Evolutionary conservation across 2,797 vertebrate genomes (phyloP), one percentile per base, ranked within the genome.

Genomic region (Gymnoscopelus microlampas): DNA sequence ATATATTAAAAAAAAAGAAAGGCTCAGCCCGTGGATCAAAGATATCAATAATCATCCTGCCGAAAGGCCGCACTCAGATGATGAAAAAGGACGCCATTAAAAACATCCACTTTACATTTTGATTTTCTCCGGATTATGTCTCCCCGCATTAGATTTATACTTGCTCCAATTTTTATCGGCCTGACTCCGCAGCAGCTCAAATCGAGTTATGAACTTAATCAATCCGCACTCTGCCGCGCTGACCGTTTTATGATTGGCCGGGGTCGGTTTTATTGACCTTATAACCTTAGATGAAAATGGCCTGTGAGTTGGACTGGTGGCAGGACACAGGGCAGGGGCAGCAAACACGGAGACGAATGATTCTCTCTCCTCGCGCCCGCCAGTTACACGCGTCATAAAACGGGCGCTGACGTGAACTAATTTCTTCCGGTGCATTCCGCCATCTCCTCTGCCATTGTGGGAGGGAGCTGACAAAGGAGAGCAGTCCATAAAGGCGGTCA

Each of bases 171-270:
- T 88, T 92, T 91, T 92, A 93, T 88, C 69, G 80, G 85, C 81
- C 60, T 13, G 61, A 63, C 77, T 82, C 77, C 57, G 76, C 13
- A 62, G 64, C 81, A 23, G 82, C 85, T 91, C 81, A 88, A 92
- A 93, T 92, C 81, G 80, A 91, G 88, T 92, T 92, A 91, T 85
- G 87, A 91, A 92, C 84, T 88, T 91, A 91, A 93, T 93, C 91
- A 92, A 91, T 90, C 83, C 60, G 54, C 60, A 68, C 81, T 88
- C 83, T 71, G 73, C 83, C 15, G 67, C 81, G 83, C 80, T 88
- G 90, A 93, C 86, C 74, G 78, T 83, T 92, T 94, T 93, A 93
- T 92, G 91, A 93, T 91, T 85, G 84, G 82, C 73, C 68, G 76
- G 89, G 92, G 93, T 94, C 87, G 76, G 85, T 88, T 91, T 92